Conservation (phyloP, 2,888 invertebrate species). For the Andrena praecox region DNA sequence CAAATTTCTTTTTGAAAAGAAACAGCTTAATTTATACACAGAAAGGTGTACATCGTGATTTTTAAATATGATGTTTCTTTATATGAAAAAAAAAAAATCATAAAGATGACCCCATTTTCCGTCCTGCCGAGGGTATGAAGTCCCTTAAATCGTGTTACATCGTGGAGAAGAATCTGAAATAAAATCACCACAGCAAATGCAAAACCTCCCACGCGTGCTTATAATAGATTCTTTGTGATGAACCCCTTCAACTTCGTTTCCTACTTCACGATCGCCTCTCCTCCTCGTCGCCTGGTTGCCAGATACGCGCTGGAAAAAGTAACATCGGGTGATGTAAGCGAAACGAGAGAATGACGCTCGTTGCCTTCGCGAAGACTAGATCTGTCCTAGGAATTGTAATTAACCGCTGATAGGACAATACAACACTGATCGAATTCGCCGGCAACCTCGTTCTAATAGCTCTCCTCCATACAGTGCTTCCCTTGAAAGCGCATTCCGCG, state of each 20-base stretch:
- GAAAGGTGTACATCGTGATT: too few species aligned
- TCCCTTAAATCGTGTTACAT: too few species aligned
- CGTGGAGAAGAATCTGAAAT: too few species aligned
- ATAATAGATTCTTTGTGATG: constrained; percentile 25
- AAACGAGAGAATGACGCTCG: constrained; percentile 18
- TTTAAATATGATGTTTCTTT: too few species aligned
- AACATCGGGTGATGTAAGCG: constrained; percentile 47
- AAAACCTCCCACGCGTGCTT: not conserved
- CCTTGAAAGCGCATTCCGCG: not conserved
- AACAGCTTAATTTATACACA: too few species aligned
- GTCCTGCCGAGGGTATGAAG: too few species aligned
- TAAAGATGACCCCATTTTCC: too few species aligned
- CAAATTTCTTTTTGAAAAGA: too few species aligned
- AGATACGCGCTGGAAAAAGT: constrained; percentile 37
- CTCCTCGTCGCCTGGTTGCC: constrained; percentile 33
- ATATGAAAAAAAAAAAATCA: too few species aligned
- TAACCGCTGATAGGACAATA: constrained; percentile 27
- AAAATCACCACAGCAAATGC: not conserved
- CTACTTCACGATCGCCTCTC: constrained; percentile 27
- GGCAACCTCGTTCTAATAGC: not conserved
- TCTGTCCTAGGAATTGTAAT: constrained; percentile 35
- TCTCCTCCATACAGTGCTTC: not conserved
- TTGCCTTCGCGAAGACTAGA: not conserved
- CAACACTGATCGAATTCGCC: not conserved
- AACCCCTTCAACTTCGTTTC: constrained; percentile 12